Percentiles rank a stretch among this genome's conserved stretches.
phyloP scores from a whole-genome alignment of 2,797 vertebrate species.

The Todus mexicanus region DNA sequence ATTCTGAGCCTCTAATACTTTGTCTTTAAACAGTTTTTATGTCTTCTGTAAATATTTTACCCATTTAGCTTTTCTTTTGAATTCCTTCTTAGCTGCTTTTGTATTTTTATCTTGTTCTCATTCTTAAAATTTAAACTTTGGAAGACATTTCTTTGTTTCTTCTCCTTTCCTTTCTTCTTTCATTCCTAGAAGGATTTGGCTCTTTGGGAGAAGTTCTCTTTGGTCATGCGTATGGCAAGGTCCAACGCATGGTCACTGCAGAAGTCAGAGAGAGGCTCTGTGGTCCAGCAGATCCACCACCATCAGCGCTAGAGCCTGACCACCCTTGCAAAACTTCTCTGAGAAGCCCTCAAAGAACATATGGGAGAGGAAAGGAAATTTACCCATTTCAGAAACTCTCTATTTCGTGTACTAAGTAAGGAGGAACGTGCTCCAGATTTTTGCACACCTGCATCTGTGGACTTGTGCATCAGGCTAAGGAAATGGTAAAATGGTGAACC shows the following conservation, averaged over 20 bases:
- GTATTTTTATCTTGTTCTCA: slow-evolving; percentile 68
- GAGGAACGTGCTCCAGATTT: not conserved
- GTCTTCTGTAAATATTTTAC: slow-evolving; percentile 55
- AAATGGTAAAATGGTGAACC: not conserved
- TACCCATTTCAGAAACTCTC: not conserved
- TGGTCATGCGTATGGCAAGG: not conserved
- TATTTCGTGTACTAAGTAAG: not conserved
- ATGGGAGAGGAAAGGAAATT: not conserved
- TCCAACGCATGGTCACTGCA: not conserved
- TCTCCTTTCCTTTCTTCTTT: not conserved
- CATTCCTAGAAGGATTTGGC: not conserved
- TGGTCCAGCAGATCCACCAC: not conserved
- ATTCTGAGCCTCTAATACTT: slow-evolving; percentile 23
- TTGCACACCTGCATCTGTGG: not conserved
- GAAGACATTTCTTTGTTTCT: not conserved
- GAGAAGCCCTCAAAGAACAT: not conserved
- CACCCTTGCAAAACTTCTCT: not conserved
- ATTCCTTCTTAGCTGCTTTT: slow-evolving; percentile 69
- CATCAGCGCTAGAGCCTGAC: not conserved
- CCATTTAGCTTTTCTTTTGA: slow-evolving; percentile 71
- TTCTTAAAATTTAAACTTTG: slow-evolving; percentile 41
- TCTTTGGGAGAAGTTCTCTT: not conserved
- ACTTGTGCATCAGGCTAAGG: not conserved
- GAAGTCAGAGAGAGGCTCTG: not conserved
- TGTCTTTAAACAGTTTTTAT: slow-evolving; percentile 54